Evolutionary conservation across 2,113 vertebrate species (phyloP).

Genomic region (Typhlomys cinereus): DNA sequence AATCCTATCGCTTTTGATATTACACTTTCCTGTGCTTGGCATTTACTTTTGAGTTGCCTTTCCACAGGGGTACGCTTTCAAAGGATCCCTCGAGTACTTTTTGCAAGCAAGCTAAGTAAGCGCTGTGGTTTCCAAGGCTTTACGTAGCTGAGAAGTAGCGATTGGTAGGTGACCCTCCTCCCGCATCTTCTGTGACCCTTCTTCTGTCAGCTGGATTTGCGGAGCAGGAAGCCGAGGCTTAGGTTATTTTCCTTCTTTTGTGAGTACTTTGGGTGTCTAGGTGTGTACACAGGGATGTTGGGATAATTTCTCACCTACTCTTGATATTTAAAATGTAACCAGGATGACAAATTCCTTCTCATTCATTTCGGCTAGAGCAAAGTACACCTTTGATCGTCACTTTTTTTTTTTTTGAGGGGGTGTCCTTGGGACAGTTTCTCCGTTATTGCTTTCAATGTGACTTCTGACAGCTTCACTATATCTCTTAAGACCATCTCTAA

Average conservation of each 20-base stretch:
- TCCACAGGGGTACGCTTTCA: not conserved
- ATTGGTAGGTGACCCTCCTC: not conserved
- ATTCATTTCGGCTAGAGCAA: not conserved
- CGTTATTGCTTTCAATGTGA: not conserved
- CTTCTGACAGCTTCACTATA: not conserved
- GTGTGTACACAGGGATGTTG: not conserved
- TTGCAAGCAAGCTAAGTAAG: conserved; percentile 13
- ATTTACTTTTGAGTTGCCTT: not conserved
- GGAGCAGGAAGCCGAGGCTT: not conserved
- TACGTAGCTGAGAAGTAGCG: not conserved
- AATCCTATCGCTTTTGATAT: not conserved
- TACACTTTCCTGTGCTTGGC: not conserved
- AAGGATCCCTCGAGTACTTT: conserved; percentile 19
- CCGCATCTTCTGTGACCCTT: not conserved
- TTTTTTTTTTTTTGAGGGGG: not conserved
- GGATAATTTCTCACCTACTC: conserved; percentile 24
- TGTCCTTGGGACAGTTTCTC: not conserved
- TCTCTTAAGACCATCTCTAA: conserved; percentile 46
- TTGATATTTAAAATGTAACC: conserved; percentile 24
- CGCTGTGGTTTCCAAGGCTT: not conserved
- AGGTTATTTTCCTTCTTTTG: not conserved
- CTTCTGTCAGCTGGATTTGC: not conserved
- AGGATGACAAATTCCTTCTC: conserved; percentile 18
- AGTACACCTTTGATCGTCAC: conserved; percentile 4
- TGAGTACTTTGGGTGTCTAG: not conserved